Evolutionary conservation across 2,888 invertebrate genomes (phyloP), one percentile per base, ranked within the genome.

Genomic region (Ophion obscuratus): DNA sequence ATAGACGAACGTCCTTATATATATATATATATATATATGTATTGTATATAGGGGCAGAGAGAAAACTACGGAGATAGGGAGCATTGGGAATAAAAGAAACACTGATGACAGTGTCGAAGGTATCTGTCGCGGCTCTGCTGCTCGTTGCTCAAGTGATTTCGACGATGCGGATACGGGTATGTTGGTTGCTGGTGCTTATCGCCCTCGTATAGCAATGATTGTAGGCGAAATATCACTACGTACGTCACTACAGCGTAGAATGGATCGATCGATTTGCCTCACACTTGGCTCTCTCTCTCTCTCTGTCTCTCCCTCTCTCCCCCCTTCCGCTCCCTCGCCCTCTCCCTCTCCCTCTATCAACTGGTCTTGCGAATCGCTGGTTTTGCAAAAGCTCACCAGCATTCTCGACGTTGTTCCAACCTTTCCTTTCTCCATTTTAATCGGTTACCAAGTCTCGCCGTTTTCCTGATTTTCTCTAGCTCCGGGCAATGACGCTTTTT

Each of bases 191-290:
- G 70, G 24, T 57, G 66, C 57, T 47, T 78, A 61, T 73, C 77
- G 20, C 70, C 20, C 73, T 75, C 77, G 73, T 78, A 89, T 88
- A 88, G 89, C 90, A 90, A 91, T 89, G 91, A 91, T 91, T 89
- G 86, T 88, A 86, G 81, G 84, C n/a, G 62, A 27, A 68, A 78
- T 68, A 78, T 68, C 40, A 61, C 44, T 57, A 24, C 36, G 83
- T 53, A 53, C 74, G 57, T 83, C 86, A 83, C 81, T 81, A 83
- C 24, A 47, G 76, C 67, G 44, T 24, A 67, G 64, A 47, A 62
- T 70, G 75, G 62, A 24, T 70, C 57, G 77, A 59, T 66, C 66
- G 75, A 71, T 62, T 67, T 57, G 68, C 68, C 57, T 61, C 76
- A 66, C 76, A 20, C 62, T 59, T 74, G 87, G 83, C 84, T 75